A percentile compares a stretch with the other conserved stretches of the same genome.
Evolutionary conservation across 2,888 invertebrate genomes (phyloP).

Genomic region (Cremastinae sp.): DNA sequence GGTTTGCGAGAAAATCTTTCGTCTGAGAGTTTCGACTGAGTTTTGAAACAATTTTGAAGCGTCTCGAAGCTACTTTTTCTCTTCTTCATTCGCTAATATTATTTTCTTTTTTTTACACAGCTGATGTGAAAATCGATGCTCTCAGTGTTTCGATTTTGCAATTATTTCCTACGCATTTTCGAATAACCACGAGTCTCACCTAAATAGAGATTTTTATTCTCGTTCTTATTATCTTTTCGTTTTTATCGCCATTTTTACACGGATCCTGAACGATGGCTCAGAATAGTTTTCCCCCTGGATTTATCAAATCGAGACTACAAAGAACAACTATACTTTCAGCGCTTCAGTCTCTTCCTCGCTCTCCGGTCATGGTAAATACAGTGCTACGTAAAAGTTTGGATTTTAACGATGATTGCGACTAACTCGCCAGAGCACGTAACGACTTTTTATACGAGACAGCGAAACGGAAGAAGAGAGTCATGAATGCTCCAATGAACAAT

Average conservation of each 20-base stretch:
- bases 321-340: slow-evolving; percentile 16
- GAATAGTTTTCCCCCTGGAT: neutral
- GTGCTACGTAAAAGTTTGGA: slow-evolving; percentile 18
- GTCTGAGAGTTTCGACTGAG: slow-evolving; percentile 33
- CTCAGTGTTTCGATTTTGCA: neutral
- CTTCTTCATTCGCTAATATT: neutral
- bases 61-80: neutral
- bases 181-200: neutral
- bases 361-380: neutral
- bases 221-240: neutral
- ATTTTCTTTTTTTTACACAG: slow-evolving; percentile 4
- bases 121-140: slow-evolving; percentile 6
- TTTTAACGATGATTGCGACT: slow-evolving; percentile 50
- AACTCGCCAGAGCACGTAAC: slow-evolving; percentile 38
- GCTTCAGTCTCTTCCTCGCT: slow-evolving; percentile 4
- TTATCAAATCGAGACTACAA: slow-evolving; percentile 16
- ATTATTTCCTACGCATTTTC: neutral
- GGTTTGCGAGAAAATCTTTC: slow-evolving; percentile 33
- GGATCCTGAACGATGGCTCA: neutral
- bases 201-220: slow-evolving; percentile 3
- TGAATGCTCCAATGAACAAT: slow-evolving; percentile 10
- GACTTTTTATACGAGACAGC: slow-evolving; percentile 37
- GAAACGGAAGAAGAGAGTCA: neutral
- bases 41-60: slow-evolving; percentile 45
- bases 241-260: neutral